Conservation (phyloP, 1,140 invertebrate species). For the Parapsyche elsis region DNA sequence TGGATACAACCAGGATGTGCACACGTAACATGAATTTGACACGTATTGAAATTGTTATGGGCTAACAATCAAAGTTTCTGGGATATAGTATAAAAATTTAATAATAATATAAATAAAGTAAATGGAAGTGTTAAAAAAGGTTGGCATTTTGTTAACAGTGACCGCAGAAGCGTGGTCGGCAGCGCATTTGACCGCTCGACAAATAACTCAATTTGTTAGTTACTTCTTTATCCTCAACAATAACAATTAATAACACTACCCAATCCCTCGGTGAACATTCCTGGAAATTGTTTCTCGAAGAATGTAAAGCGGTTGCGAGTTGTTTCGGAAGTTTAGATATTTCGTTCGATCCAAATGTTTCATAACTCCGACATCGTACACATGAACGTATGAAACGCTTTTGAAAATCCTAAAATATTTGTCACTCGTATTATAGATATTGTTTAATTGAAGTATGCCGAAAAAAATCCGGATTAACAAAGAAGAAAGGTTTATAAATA, state of each 20-base stretch:
- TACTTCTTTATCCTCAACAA: slow-evolving; percentile 55
- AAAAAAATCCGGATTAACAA: no score
- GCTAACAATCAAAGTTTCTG: no score
- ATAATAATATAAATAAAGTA: no score
- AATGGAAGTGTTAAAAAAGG: no score
- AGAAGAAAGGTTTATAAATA: no score
- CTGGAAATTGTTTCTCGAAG: slow-evolving; percentile 33
- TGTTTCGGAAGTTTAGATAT: slow-evolving; percentile 6
- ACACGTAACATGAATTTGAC: no score
- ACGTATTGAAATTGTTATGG: no score
- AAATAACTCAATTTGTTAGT: slow-evolving; percentile 55
- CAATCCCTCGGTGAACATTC: slow-evolving; percentile 15
- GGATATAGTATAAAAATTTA: no score
- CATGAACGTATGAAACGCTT: not conserved
- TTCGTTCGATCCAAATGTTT: slow-evolving; percentile 27
- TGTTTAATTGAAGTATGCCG: not conserved
- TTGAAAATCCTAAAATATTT: not conserved
- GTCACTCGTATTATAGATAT: not conserved
- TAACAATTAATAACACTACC: slow-evolving; percentile 54
- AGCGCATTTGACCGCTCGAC: slow-evolving; percentile 33
- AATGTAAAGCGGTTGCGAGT: slow-evolving; percentile 33
- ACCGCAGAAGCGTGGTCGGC: not conserved
- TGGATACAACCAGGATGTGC: not conserved
- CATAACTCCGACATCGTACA: slow-evolving; percentile 6
- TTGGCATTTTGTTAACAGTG: no score